Percentiles rank a stretch among this genome's conserved stretches.
Evolutionary conservation across 1,140 invertebrate genomes (phyloP).

Genomic region (Caenorhabditis remanei): DNA sequence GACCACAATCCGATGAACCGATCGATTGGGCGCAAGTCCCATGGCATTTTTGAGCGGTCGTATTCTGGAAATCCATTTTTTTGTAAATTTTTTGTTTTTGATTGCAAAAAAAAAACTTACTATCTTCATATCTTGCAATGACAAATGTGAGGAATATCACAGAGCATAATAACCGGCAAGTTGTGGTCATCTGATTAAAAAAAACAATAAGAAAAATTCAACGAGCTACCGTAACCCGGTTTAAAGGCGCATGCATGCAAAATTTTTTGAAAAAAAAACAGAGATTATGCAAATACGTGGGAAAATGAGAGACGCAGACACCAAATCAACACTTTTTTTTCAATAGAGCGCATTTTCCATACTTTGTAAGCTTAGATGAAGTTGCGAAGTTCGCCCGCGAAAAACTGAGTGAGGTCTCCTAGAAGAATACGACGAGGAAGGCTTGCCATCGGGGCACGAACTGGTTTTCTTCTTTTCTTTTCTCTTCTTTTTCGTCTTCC

Average conservation of each 20-base stretch:
- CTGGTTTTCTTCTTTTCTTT: slow-evolving; percentile 15
- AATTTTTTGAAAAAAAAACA: no score
- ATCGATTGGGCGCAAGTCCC: slow-evolving; percentile 73
- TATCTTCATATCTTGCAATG: slow-evolving; percentile 45
- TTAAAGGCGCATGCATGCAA: not conserved
- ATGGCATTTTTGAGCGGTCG: slow-evolving; percentile 74
- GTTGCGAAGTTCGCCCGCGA: slow-evolving; percentile 28
- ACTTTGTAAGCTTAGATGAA: not conserved
- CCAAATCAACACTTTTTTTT: no score
- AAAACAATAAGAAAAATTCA: not conserved
- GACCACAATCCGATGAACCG: slow-evolving; percentile 77
- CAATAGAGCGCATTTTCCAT: no score
- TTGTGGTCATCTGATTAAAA: slow-evolving; percentile 17
- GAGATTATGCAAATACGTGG: no score
- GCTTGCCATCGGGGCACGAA: slow-evolving; percentile 41
- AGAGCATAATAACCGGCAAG: not conserved
- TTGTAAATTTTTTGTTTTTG: not conserved
- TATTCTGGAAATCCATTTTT: slow-evolving; percentile 61
- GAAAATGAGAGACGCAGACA: no score
- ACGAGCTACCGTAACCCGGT: not conserved
- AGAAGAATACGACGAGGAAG: slow-evolving; percentile 20
- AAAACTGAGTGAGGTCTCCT: slow-evolving; percentile 16
- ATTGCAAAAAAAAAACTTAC: not conserved
- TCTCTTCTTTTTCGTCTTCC: slow-evolving; percentile 10
- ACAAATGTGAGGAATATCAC: slow-evolving; percentile 44